Evolutionary conservation across 2,113 vertebrate species (phyloP).

Genomic region (Melanerpes aurifrons): DNA sequence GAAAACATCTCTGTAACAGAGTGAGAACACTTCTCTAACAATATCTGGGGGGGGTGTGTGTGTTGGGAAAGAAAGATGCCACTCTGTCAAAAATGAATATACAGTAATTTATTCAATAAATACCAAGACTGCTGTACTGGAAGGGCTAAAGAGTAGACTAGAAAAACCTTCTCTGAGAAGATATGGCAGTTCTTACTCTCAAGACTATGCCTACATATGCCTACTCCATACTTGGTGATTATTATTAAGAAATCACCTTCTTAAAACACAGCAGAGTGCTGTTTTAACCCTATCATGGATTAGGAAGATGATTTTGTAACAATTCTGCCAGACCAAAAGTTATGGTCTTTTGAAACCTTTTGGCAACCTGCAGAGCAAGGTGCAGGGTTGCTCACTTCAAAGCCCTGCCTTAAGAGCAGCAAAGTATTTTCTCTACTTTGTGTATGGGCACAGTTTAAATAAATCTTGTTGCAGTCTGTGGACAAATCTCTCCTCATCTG

Average conservation of each 20-base stretch:
- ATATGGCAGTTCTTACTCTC: not conserved
- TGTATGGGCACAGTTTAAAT: not conserved
- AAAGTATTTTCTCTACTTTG: not conserved
- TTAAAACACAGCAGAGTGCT: not conserved
- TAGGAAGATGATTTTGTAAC: not conserved
- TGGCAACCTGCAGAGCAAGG: not conserved
- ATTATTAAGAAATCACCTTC: not conserved
- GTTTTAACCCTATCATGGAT: not conserved
- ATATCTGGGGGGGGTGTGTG: not conserved
- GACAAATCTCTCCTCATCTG: not conserved
- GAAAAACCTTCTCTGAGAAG: not conserved
- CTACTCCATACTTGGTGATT: not conserved
- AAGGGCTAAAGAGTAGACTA: not conserved
- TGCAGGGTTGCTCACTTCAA: not conserved
- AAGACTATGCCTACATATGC: not conserved
- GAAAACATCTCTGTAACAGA: not conserved
- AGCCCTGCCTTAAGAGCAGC: not conserved
- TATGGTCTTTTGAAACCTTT: not conserved
- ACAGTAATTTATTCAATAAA: not conserved
- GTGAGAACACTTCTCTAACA: not conserved
- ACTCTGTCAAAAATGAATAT: not conserved
- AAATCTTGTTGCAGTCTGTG: not conserved
- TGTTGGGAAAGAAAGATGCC: too few species aligned
- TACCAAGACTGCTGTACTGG: not conserved
- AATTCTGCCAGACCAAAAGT: not conserved